Base-by-base conservation (phyloP, 2,888 invertebrate species). In the Serrognathus titanus region DNA sequence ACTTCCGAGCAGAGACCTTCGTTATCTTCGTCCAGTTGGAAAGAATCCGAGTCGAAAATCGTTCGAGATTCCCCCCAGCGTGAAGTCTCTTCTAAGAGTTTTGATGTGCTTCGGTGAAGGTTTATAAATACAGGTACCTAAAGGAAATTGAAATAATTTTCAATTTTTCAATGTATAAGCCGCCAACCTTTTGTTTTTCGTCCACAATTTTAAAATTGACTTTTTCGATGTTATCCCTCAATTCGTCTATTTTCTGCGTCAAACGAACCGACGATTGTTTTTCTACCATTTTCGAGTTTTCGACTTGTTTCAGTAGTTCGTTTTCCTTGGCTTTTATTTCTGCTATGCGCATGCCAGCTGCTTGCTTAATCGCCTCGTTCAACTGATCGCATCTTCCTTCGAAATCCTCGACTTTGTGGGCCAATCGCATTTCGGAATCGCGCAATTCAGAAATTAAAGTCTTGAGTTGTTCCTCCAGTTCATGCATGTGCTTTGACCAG, bases 401-500 rank as follows among this genome's bases (percentile, higher is more conserved):
- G 62, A 82, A 84, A 69, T 82, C 80, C 64, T 82, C 80, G 57
- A 81, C 74, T 74, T 83, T 83, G 64, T 83, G 81, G 36, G 81
- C 75, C 36, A 86, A 77, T 57, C 81, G 77, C 57, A 69, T 75
- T 11, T 79, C 70, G 0, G 82, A 83, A 1, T 81, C 79, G 53
- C 81, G 79, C 8, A 86, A 73, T 67, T 85, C 84, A 63, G 81
- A 81, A 38, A 80, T 65, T 51, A 86, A 80, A n/a, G 80, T 76
- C 13, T 73, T 71, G 13, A 86, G 75, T 70, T 85, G 84, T 16
- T 79, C 78, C 64, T 82, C 78, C 72, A 87, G 78, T 57, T 85
- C 84, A 16, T 80, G 78, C 55, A 85, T 74, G 68, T 87, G 86
- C 39, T 80, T 80, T 4, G 79, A 74, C 83, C 84, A 85, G 69